Evolutionary conservation across 2,888 invertebrate species (phyloP).

Genomic region (Cepaea hortensis): DNA sequence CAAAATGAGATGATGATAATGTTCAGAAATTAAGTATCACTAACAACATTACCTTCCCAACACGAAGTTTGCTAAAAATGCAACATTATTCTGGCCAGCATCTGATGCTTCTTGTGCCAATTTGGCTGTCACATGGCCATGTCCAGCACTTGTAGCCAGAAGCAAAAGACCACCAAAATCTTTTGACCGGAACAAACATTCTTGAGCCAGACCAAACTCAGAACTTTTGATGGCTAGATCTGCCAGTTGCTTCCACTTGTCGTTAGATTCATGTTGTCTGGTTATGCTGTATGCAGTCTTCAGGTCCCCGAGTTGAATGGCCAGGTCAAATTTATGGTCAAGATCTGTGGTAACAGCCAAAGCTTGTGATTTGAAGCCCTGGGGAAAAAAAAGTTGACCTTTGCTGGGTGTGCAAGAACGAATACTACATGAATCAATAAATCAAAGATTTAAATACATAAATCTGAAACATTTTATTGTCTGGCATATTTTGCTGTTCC

Average conservation of each 20-base stretch:
- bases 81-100: slow-evolving; percentile 89
- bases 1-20: too few species aligned
- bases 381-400: slow-evolving; percentile 46
- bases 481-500: too few species aligned
- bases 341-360: slow-evolving; percentile 97
- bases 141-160: slow-evolving; percentile 79
- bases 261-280: slow-evolving; percentile 88
- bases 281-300: slow-evolving; percentile 89
- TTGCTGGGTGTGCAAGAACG: too few species aligned
- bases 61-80: slow-evolving; percentile 93
- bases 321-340: slow-evolving; percentile 97
- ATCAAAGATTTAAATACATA: too few species aligned
- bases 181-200: slow-evolving; percentile 93
- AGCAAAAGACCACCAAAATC: slow-evolving; percentile 91
- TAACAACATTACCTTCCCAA: slow-evolving; percentile 82
- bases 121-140: slow-evolving; percentile 86
- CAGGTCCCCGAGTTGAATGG: slow-evolving; percentile 91
- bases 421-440: too few species aligned
- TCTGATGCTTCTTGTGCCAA: slow-evolving; percentile 85
- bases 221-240: slow-evolving; percentile 87
- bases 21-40: background rate
- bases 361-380: slow-evolving; percentile 98
- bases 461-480: too few species aligned
- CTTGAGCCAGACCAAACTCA: slow-evolving; percentile 90
- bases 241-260: slow-evolving; percentile 96